Conservation (phyloP, 2,797 vertebrate species). For the Tinamus major region DNA sequence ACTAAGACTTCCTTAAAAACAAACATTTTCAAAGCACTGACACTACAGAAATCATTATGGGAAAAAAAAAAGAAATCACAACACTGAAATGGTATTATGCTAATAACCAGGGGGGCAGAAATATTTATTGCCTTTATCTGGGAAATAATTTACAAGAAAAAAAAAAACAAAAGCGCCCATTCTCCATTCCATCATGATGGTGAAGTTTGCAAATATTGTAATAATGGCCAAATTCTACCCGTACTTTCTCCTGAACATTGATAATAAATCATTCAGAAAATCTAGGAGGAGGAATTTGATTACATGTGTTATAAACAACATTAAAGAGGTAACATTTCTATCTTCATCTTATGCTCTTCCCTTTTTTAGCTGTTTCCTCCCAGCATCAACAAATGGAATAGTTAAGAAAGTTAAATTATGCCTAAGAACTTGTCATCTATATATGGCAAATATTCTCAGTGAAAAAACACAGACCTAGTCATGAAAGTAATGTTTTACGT, state of each 20-base stretch:
- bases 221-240: not conserved
- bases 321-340: not conserved
- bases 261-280: constrained; percentile 4
- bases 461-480: not conserved
- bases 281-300: not conserved
- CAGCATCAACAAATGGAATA: not conserved
- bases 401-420: not conserved
- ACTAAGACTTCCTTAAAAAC: not conserved
- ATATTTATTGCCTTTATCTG: constrained; percentile 14
- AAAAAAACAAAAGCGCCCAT: not conserved
- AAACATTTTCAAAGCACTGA: constrained; percentile 18
- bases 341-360: not conserved
- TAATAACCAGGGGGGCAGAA: not conserved
- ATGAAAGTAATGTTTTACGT: constrained; percentile 21
- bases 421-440: constrained; percentile 9
- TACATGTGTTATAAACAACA: not conserved
- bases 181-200: not conserved
- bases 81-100: constrained; percentile 15
- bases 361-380: not conserved
- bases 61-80: not conserved
- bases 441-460: not conserved
- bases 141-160: not conserved
- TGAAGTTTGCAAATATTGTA: not conserved
- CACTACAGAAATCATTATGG: constrained; percentile 1
- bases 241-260: not conserved